A percentile compares a stretch with the other conserved stretches of the same genome.
phyloP scores from a whole-genome alignment of 2,113 vertebrate species.

The Tor tambroides region DNA sequence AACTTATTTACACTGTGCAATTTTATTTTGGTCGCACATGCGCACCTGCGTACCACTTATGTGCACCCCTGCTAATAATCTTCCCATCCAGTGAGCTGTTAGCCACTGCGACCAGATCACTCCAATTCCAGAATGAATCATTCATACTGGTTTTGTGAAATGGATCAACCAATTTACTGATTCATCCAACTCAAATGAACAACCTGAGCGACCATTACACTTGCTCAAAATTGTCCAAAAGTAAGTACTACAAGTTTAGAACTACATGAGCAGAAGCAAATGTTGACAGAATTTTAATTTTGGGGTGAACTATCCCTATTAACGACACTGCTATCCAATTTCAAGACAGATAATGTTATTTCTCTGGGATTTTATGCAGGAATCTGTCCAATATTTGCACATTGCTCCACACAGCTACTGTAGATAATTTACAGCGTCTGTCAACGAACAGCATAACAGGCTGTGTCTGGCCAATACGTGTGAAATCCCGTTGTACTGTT shows the following conservation, averaged over 20 bases:
- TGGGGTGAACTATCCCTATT: background rate
- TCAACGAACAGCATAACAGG: constrained; percentile 23
- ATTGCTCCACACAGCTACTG: background rate
- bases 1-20: no score
- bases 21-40: no score
- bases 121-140: no score
- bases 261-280: background rate
- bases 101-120: no score
- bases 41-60: no score
- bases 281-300: background rate
- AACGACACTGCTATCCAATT: background rate
- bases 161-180: no score
- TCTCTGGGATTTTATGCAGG: background rate
- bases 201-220: no score
- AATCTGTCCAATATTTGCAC: constrained; percentile 11
- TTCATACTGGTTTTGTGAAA: no score
- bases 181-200: no score
- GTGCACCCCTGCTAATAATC: no score
- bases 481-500: background rate
- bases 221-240: no score
- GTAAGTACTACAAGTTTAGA: background rate
- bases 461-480: constrained; percentile 15
- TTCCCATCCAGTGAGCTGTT: no score
- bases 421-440: constrained; percentile 25
- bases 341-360: background rate